Base-by-base conservation (phyloP, 2,113 vertebrate species). In the Chroicocephalus ridibundus region DNA sequence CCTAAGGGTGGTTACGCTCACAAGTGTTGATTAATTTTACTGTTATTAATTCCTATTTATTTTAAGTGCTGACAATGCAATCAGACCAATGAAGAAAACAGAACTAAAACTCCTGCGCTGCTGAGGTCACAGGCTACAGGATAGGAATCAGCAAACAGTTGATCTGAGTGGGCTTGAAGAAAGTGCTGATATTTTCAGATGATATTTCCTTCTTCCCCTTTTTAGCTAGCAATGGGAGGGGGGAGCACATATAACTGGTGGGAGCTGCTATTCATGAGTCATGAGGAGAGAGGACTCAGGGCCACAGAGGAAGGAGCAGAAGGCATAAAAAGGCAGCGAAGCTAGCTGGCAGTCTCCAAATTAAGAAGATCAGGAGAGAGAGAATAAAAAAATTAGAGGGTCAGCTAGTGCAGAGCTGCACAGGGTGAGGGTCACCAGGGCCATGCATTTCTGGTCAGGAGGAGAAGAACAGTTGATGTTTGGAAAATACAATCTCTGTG, bases 141-240 rank as follows among this genome's bases (percentile, higher is more conserved):
- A 47, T 15, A 72, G 65, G 88, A 86, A 93, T 91, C 91, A 92
- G 91, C 94, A 91, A 82, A 76, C 54, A 91, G 92, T 92, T 77
- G 17, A 95, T 65, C 68, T 61, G 74, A 94, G 66, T 85, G 62
- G n/a, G 66, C 74, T 89, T 71, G 83, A 93, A 81, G 74, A 92
- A 97, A 95, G 22, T 89, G 94, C 95, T 97, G 93, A 89, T 94
- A 92, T 93, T 94, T 96, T 94, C 77, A 85, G 89, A 95, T 80
- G 81, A 79, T 86, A 68, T 71, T 94, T 96, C 51, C 52, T 27
- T 90, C 81, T 96, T 97, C 95, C 49, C 31, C 78, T 91, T 96
- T 90, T 80, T 58, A 71, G 58, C n/a, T 88, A n/a, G 70, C 62
- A 29, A 20, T 6, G 20, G 4, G 2, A 47, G 5, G 18, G 14